These are phyloP conservation scores for Lithophane semibrunnea DNA, from an alignment of 2,888 invertebrate genomes.

Conservation along the genomic window DNA sequence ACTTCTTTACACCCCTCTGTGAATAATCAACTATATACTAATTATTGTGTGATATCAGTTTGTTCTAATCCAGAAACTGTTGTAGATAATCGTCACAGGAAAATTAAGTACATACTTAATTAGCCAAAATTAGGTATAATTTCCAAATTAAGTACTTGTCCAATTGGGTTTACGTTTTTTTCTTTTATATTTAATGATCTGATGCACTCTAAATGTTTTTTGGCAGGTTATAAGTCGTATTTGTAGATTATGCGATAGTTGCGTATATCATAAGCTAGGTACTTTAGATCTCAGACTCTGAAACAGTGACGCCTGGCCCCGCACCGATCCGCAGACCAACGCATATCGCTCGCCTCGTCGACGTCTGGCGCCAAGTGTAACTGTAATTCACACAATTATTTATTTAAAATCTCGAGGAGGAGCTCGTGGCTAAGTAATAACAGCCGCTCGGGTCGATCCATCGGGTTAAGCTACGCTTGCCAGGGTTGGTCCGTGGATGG, in stretches of 20 bases:
- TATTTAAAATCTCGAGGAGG: conserved; percentile 6
- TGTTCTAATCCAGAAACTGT: not conserved
- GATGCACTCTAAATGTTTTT: not conserved
- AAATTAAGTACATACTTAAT: not conserved
- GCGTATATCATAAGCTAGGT: not conserved
- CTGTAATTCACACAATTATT: conserved; percentile 5
- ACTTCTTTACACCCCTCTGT: not conserved
- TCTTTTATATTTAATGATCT: not conserved
- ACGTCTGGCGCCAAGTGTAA: not conserved
- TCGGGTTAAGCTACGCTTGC: no score
- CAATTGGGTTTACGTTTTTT: not conserved
- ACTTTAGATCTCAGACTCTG: no score
- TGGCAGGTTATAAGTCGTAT: not conserved
- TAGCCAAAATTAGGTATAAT: not conserved
- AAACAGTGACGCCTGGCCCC: not conserved
- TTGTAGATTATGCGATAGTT: not conserved
- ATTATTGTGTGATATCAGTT: not conserved
- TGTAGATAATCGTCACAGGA: not conserved
- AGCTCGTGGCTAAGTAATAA: no score
- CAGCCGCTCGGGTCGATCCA: no score
- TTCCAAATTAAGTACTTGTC: not conserved
- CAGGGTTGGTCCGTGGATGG: no score
- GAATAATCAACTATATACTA: not conserved
- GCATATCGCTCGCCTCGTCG: not conserved
- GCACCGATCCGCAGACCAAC: not conserved